Conservation (phyloP, 2,888 invertebrate genomes). For the Heteromyza rotundicornis region DNA sequence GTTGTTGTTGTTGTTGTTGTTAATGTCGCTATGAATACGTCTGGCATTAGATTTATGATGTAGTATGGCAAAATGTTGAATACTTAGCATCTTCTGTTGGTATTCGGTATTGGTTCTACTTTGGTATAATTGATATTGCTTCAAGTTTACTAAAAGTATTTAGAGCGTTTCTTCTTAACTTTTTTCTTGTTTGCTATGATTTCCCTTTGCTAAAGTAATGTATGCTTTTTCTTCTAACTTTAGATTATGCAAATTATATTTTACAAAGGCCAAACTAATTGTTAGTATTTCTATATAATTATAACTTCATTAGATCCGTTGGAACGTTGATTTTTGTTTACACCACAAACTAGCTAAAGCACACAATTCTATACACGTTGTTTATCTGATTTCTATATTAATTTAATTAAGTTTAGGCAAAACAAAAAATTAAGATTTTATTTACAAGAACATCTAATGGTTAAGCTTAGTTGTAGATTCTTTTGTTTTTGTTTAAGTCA, state of each 20-base stretch:
- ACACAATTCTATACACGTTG: neutral
- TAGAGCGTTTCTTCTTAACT: neutral
- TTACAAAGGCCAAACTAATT: slow-evolving; percentile 19
- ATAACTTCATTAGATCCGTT: too few species aligned
- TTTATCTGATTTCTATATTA: neutral
- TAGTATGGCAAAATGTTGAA: slow-evolving; percentile 7
- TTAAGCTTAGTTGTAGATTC: too few species aligned
- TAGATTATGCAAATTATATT: slow-evolving; percentile 21
- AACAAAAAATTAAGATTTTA: too few species aligned
- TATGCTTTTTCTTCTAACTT: slow-evolving; percentile 4
- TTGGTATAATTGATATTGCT: slow-evolving; percentile 3
- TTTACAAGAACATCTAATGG: too few species aligned
- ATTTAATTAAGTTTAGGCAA: neutral
- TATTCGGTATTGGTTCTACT: neutral
- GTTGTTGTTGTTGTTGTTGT: neutral
- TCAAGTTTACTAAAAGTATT: neutral
- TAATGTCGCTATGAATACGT: neutral
- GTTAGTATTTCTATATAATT: slow-evolving; percentile 20
- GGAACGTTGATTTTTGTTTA: neutral
- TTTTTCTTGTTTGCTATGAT: neutral
- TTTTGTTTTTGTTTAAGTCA: too few species aligned
- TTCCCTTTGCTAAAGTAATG: slow-evolving; percentile 3
- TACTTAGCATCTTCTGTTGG: neutral
- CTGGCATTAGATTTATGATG: slow-evolving; percentile 36
- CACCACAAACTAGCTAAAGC: neutral